Evolutionary conservation across 2,888 invertebrate genomes (phyloP).

Genomic region (Agriopis leucophaearia): DNA sequence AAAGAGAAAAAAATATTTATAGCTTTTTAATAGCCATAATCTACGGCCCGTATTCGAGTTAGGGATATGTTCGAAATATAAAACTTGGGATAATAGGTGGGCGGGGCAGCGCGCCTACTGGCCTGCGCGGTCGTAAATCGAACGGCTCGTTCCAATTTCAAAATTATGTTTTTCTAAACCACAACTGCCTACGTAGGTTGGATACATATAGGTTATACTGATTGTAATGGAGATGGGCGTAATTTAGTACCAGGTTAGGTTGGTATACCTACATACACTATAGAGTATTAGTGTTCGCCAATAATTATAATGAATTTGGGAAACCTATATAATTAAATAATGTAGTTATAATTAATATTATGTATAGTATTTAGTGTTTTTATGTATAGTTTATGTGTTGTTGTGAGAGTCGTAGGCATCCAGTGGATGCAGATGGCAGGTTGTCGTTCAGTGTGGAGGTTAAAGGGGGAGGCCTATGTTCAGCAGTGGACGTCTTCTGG

Average conservation of each 20-base stretch:
- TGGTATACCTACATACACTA: too few species aligned
- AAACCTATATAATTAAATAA: too few species aligned
- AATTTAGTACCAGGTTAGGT: constrained; percentile 11
- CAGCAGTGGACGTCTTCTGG: too few species aligned
- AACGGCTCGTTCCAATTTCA: constrained; percentile 43
- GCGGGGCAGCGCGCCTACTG: constrained; percentile 64
- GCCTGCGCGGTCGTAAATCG: constrained; percentile 62
- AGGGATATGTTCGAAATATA: constrained; percentile 38
- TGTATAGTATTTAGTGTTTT: too few species aligned
- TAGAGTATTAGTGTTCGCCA: too few species aligned
- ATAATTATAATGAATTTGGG: too few species aligned
- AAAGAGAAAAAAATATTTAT: constrained; percentile 27
- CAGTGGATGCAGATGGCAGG: too few species aligned
- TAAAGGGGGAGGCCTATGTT: too few species aligned
- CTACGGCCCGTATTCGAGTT: constrained; percentile 31
- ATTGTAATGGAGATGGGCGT: constrained; percentile 27
- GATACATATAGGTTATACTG: constrained; percentile 30
- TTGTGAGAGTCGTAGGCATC: too few species aligned
- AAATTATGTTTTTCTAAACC: constrained; percentile 45
- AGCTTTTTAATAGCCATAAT: constrained; percentile 38
- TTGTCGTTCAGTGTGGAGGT: too few species aligned
- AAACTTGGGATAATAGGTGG: constrained; percentile 61
- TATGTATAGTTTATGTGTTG: too few species aligned
- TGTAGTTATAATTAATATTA: too few species aligned
- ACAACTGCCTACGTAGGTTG: constrained; percentile 30